These are phyloP conservation scores for Pterostichus madidus DNA, from an alignment of 2,888 invertebrate species.

Conservation along the genomic window DNA sequence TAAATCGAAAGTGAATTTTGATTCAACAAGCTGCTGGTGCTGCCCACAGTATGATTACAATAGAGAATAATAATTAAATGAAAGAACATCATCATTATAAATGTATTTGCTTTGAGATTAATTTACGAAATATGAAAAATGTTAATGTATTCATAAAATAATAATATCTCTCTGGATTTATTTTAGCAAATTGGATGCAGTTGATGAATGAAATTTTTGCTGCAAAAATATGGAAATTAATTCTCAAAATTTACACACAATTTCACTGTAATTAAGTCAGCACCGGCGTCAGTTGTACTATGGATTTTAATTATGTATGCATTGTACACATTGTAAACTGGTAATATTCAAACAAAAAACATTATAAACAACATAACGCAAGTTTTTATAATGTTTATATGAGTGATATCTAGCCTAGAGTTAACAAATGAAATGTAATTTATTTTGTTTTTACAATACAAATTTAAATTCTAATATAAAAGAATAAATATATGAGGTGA, in stretches of 20 bases:
- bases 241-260: slow-evolving; percentile 52
- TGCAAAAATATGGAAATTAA: slow-evolving; percentile 54
- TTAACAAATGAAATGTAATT: too few relatives aligned
- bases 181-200: slow-evolving; percentile 18
- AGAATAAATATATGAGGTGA: too few relatives aligned
- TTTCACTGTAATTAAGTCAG: slow-evolving; percentile 44
- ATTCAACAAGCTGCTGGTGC: too few relatives aligned
- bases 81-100: slow-evolving; percentile 18
- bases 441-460: too few relatives aligned
- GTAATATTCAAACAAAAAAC: not conserved
- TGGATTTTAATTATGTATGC: slow-evolving; percentile 47
- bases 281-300: slow-evolving; percentile 30
- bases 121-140: not conserved
- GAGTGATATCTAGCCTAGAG: not conserved
- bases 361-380: too few relatives aligned
- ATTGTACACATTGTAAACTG: not conserved
- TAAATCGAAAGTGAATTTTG: too few relatives aligned
- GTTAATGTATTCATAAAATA: slow-evolving; percentile 19
- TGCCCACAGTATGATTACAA: slow-evolving; percentile 2
- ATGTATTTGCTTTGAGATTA: not conserved
- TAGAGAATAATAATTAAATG: not conserved
- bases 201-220: slow-evolving; percentile 20
- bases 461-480: too few relatives aligned
- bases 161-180: slow-evolving; percentile 2
- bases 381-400: not conserved